phyloP scores from a whole-genome alignment of 2,113 vertebrate genomes.

The Labeo rohita region DNA sequence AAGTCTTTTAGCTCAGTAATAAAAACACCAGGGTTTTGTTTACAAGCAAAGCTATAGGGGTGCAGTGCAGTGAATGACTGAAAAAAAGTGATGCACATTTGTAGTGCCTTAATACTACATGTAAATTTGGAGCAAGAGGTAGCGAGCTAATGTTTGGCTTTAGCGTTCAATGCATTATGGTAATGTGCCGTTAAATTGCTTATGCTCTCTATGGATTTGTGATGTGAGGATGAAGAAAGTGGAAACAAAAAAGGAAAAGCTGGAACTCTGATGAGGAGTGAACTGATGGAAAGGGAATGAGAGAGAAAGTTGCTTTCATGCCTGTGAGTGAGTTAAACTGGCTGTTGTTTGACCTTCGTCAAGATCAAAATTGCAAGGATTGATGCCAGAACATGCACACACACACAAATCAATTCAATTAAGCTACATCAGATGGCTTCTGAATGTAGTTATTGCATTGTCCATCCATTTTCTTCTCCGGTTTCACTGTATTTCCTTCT shows the following conservation, averaged over 20 bases:
- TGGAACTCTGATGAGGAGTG: neutral
- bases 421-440: neutral
- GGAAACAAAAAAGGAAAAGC: neutral
- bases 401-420: neutral
- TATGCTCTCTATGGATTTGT: neutral
- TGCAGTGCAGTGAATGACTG: neutral
- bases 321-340: constrained; percentile 2
- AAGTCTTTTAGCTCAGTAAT: constrained; percentile 15
- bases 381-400: neutral
- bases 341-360: constrained; percentile 40
- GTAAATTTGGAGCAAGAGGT: constrained; percentile 1
- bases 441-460: constrained; percentile 1
- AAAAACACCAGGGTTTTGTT: constrained; percentile 24
- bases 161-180: constrained; percentile 6
- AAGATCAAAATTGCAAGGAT: constrained; percentile 26
- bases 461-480: constrained; percentile 3
- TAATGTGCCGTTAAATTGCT: constrained; percentile 22
- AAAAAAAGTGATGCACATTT: neutral
- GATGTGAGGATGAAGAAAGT: neutral
- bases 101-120: constrained; percentile 13
- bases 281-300: neutral
- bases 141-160: neutral
- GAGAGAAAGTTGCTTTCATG: constrained; percentile 1
- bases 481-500: constrained; percentile 29
- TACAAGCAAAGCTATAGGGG: constrained; percentile 21